Base-by-base conservation (phyloP, 2,797 vertebrate genomes). In the Oreonectes daqikongensis region DNA sequence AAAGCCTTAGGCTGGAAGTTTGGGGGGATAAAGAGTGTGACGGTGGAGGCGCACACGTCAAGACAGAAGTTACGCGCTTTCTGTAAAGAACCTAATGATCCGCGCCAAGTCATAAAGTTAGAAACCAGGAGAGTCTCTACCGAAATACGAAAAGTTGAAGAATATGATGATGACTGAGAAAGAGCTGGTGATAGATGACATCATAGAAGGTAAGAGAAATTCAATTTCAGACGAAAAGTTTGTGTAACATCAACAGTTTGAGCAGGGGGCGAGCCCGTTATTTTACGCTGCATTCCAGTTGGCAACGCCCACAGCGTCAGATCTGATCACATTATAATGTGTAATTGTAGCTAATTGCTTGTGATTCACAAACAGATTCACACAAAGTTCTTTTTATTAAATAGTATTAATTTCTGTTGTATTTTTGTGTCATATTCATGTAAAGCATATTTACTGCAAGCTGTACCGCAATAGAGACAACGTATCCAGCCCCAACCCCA, bases 111-210 rank as follows among this genome's bases (percentile, higher is more conserved):
- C 12, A 28, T 30, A 79, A 77, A 82, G 53, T 69, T 84, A 79
- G 81, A 64, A 83, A 88, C 80, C 85, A 81, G 83, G 12, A 12
- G 83, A 81, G 82, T 59, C n/a, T n/a, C n/a, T n/a, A n/a, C n/a
- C 76, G 85, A 82, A 82, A 87, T 86, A 85, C 84, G 12, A 63
- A 79, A 80, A 79, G 82, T 82, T 77, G 81, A 81, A 84, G 87
- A 89, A 11, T 69, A 59, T 1, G 46, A 87, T 14, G 79, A 92
- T 89, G 91, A 89, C 80, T 17, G 91, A 91, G 48, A 89, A 84
- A 72, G 90, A 92, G 28, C 68, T 88, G 28, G 79, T 79, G 38
- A 72, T 83, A 12, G 90, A 91, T 15, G 87, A 89, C 75, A 76
- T 86, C 0, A 83, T 88, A 81, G 24, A 89, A 87, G 92, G 92